Base-by-base conservation (phyloP, 2,113 vertebrate genomes). In the Phrynosoma platyrhinos region DNA sequence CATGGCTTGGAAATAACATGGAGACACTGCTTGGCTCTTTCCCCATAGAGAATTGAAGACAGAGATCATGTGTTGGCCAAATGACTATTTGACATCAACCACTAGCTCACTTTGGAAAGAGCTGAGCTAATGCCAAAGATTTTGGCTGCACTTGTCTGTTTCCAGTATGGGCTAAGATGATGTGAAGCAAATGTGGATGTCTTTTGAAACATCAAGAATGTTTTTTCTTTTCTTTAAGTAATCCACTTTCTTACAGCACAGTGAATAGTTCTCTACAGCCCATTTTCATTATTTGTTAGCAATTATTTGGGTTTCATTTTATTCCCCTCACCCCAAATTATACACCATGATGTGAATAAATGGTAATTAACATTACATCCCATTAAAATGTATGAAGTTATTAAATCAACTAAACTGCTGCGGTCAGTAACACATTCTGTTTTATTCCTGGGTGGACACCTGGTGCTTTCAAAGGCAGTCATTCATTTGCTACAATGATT, bases 161-260 rank as follows among this genome's bases (percentile, higher is more conserved):
- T 94, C 82, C 89, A 92, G 76, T 87, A 90, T 58, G 86, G 91
- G 74, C 76, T 90, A 81, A 90, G 71, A 85, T 92, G 91, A 95
- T 89, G 79, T 47, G 92, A 94, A 94, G 82, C 89, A 93, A 94
- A 95, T 91, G 93, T 66, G 36, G 64, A 87, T n/a, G 86, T 79
- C n/a, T 21, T 89, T 89, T 87, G 80, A 90, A 93, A 89, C 92
- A 79, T 9, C 3, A 90, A 3, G 85, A 79, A 27, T 88, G 78
- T 42, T 83, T 68, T 83, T 62, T 58, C 8, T 88, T 79, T 88
- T 82, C 86, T 40, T 88, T 88, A 74, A 32, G 87, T 91, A 85
- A 75, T 81, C 0, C 18, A 0, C 27, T 93, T 90, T 84, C 69
- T 91, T 18, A 40, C 52, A 52, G 8, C 40, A 62, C 30, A 82